A percentile compares a stretch with the other conserved stretches of the same genome.
Conservation (phyloP, 2,888 invertebrate species). For the Chrysomela aeneicollis region DNA sequence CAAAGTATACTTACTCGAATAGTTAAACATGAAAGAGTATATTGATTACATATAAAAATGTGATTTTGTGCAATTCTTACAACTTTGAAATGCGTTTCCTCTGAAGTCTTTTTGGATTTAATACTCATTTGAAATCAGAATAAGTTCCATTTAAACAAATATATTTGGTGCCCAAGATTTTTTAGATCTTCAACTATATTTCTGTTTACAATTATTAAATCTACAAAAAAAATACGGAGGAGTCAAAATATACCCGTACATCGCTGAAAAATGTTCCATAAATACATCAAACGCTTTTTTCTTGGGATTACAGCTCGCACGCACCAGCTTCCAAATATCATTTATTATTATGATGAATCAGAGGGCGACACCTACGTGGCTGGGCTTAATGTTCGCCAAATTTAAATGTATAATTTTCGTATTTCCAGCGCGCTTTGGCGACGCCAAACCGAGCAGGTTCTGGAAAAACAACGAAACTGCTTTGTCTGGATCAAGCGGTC, state of each 20-base stretch:
- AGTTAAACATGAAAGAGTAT: too few relatives aligned
- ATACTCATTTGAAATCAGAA: too few relatives aligned
- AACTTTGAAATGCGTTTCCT: too few relatives aligned
- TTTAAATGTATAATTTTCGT: slow-evolving; percentile 24
- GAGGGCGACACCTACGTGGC: slow-evolving; percentile 35
- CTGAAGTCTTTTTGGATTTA: too few relatives aligned
- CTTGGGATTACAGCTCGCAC: slow-evolving; percentile 1
- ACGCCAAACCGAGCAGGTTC: neutral
- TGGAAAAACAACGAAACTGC: slow-evolving; percentile 5
- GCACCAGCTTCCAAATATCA: slow-evolving; percentile 22
- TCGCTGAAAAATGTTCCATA: neutral
- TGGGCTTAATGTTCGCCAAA: slow-evolving; percentile 33
- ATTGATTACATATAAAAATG: too few relatives aligned
- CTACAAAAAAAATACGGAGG: too few relatives aligned
- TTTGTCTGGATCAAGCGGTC: slow-evolving; percentile 3
- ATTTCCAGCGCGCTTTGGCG: neutral
- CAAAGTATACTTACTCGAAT: too few relatives aligned
- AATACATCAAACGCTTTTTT: neutral
- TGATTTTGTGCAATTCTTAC: too few relatives aligned
- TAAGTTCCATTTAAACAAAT: too few relatives aligned
- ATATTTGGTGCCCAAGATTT: too few relatives aligned
- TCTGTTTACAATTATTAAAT: too few relatives aligned
- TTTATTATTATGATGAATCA: slow-evolving; percentile 34
- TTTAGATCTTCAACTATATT: too few relatives aligned
- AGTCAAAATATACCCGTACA: neutral